Evolutionary conservation across 2,113 vertebrate genomes (phyloP), one percentile per base, ranked within the genome.

Genomic region (Notarius lentiginosus): DNA sequence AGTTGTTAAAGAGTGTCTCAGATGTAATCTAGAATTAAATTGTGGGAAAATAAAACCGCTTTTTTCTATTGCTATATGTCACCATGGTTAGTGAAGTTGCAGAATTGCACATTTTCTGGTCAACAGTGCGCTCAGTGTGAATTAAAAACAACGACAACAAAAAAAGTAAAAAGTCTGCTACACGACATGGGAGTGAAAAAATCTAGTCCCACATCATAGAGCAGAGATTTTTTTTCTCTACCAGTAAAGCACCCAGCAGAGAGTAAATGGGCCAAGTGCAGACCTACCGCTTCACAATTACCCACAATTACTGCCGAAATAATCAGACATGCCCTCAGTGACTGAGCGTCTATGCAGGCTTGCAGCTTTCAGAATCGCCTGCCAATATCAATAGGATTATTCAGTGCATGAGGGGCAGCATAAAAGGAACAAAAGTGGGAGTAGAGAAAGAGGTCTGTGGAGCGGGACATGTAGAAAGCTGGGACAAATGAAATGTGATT

Each of bases 301-400:
- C 85, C 12, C 27, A 79, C 85, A 79, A 89, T 89, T 89, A 76
- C 82, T 68, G 53, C 47, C 70, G 75, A 89, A 89, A 89, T 80
- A 87, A 90, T 84, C 86, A 90, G 91, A 63, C 76, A 75, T 89
- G 90, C 77, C 82, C 82, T 61, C 65, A 70, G 83, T 76, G 83
- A 86, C 70, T 55, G 79, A 87, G 87, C 84, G 41, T 89, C 81
- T 88, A 56, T 47, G 49, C 60, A 82, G 63, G 24, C 87, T 82
- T n/a, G 79, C 79, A 81, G 82, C 84, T 90, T 91, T 49, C 61
- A 85, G 34, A 82, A 86, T 84, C 41, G 82, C 53, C 80, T 85
- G 88, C 88, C 89, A 92, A 87, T 79, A 90, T 91, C 85, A 90
- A 83, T 89, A 87, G 84, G 63, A 87, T 84, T 91, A 84, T 90